These are phyloP conservation scores for Lepidurus apus DNA, from an alignment of 1,140 invertebrate genomes.

Conservation along the genomic window DNA sequence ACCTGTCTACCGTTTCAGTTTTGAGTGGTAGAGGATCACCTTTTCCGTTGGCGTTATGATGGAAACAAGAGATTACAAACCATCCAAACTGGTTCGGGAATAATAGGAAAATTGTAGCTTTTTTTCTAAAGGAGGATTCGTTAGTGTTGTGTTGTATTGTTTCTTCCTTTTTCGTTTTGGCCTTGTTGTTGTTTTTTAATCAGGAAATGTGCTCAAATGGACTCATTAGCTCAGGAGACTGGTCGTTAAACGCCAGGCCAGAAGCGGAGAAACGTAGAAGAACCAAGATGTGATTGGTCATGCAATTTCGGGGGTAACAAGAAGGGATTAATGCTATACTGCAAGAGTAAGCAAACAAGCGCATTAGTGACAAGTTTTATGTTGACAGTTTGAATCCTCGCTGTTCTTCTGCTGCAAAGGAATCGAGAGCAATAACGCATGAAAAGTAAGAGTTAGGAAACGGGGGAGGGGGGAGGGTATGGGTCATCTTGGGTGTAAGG, in stretches of 20 bases:
- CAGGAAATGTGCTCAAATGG: neutral
- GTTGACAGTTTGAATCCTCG: slow-evolving; percentile 6
- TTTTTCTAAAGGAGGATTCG: neutral
- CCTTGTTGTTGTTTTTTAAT: neutral
- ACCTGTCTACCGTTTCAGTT: neutral
- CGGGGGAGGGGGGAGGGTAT: neutral
- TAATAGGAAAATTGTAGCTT: slow-evolving; percentile 5
- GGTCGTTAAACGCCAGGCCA: too few species aligned
- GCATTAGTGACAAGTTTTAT: slow-evolving; percentile 8
- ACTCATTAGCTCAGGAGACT: neutral
- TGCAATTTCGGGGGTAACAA: neutral
- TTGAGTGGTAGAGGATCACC: neutral
- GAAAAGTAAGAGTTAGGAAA: neutral
- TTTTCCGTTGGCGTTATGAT: neutral
- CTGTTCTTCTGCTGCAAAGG: neutral
- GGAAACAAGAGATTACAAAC: neutral
- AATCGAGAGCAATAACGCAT: neutral
- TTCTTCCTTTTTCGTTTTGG: neutral
- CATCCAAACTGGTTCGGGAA: neutral
- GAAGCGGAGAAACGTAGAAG: neutral
- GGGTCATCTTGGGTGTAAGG: neutral
- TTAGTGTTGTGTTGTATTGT: neutral
- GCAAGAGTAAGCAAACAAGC: neutral
- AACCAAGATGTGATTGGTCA: neutral
- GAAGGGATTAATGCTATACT: neutral